Percentiles rank a stretch among this genome's conserved stretches.
Conservation (phyloP, 2,888 invertebrate genomes). For the Podabrus alpinus region DNA sequence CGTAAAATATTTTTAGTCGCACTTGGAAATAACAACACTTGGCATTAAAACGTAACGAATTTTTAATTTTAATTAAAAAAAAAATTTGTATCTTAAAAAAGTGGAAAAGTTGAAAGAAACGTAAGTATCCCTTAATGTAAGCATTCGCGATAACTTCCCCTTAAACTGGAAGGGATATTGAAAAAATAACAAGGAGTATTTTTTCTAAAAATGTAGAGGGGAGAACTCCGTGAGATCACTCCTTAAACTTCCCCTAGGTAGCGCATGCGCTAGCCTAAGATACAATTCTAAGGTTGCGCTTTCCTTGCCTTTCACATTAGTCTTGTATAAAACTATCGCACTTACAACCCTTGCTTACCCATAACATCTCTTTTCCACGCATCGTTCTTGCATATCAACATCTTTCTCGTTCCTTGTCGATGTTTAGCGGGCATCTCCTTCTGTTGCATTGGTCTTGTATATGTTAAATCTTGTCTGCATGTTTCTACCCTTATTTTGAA, state of each 20-base stretch:
- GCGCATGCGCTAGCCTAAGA: constrained; percentile 54
- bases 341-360: constrained; percentile 49
- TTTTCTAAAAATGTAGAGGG: constrained; percentile 47
- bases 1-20: background rate
- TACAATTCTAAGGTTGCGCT: constrained; percentile 54
- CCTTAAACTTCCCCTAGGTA: constrained; percentile 48
- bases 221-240: constrained; percentile 47
- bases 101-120: background rate
- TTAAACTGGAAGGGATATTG: constrained; percentile 43
- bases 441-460: constrained; percentile 47
- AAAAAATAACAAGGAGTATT: constrained; percentile 52
- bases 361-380: constrained; percentile 44
- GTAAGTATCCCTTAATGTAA: constrained; percentile 16
- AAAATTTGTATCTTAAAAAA: background rate
- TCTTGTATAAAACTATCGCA: constrained; percentile 49
- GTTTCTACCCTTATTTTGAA: constrained; percentile 49
- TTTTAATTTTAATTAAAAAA: background rate
- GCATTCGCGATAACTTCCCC: constrained; percentile 31
- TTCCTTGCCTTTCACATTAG: constrained; percentile 46
- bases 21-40: background rate
- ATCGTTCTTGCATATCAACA: constrained; percentile 48
- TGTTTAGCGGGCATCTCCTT: constrained; percentile 47
- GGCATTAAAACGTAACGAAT: background rate
- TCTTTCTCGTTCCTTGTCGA: constrained; percentile 51
- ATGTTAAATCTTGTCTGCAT: constrained; percentile 41